Conservation (phyloP, 1,140 invertebrate species). For the Cheumatopsyche charites region DNA sequence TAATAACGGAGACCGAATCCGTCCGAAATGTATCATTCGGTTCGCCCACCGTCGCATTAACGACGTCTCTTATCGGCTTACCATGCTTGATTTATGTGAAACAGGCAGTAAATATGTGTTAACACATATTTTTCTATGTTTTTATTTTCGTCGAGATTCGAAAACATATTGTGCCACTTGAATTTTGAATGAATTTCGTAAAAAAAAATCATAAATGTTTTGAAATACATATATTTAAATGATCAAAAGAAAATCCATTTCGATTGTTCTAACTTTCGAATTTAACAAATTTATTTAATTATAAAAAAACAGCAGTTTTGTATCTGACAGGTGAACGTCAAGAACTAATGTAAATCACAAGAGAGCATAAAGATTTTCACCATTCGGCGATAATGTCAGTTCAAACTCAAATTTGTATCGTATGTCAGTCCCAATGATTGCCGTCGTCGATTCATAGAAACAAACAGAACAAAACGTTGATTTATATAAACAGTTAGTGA, state of each 20-base stretch:
- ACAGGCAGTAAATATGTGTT: constrained; percentile 23
- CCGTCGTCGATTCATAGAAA: background rate
- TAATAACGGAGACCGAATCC: constrained; percentile 28
- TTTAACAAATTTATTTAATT: too few species aligned
- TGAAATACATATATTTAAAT: too few species aligned
- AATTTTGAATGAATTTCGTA: too few species aligned
- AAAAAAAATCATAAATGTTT: too few species aligned
- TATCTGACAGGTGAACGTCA: constrained; percentile 20
- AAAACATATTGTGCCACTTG: too few species aligned
- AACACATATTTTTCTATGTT: constrained; percentile 18
- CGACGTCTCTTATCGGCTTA: constrained; percentile 33
- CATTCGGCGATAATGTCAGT: constrained; percentile 26
- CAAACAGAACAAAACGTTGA: constrained; percentile 18
- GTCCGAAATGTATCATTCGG: constrained; percentile 25
- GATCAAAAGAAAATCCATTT: too few species aligned
- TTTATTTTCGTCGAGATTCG: background rate
- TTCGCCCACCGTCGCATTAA: constrained; percentile 34
- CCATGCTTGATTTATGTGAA: constrained; percentile 31
- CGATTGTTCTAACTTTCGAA: too few species aligned
- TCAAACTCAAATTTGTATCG: constrained; percentile 25
- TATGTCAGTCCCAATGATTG: constrained; percentile 17
- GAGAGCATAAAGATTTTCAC: constrained; percentile 6
- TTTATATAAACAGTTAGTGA: constrained; percentile 29
- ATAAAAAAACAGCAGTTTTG: too few species aligned
- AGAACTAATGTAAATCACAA: constrained; percentile 23